Conservation (phyloP, 2,113 vertebrate genomes). For the Catharus fuscescens region DNA sequence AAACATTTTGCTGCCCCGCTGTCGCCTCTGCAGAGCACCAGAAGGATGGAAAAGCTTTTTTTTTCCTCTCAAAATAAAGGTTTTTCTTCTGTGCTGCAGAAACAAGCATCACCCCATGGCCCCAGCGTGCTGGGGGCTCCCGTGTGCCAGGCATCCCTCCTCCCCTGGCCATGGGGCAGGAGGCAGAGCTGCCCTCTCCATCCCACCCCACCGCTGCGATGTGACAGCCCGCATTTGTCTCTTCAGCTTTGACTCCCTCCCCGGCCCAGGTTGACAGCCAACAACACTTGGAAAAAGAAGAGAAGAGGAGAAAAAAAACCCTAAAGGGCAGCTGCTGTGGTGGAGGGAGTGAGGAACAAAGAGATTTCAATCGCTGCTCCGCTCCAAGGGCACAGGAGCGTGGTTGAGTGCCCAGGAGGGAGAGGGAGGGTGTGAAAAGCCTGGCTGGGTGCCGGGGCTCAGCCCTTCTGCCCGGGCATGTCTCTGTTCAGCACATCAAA, state of each 20-base stretch:
- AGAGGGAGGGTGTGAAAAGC: background rate
- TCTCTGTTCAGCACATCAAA: background rate
- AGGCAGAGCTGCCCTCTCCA: background rate
- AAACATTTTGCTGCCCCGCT: background rate
- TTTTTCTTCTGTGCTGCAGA: background rate
- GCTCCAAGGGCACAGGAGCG: background rate
- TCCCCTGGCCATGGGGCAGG: background rate
- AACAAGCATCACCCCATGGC: background rate
- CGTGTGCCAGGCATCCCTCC: background rate
- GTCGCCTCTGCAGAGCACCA: background rate
- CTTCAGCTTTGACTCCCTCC: background rate
- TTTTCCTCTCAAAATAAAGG: background rate
- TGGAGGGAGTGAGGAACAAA: background rate
- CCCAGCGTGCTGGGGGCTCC: background rate
- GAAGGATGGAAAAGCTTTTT: background rate
- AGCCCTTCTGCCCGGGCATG: background rate
- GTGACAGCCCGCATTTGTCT: constrained; percentile 38
- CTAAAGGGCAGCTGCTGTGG: background rate
- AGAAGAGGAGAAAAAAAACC: background rate
- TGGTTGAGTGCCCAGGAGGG: fast-evolving
- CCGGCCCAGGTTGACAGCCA: background rate
- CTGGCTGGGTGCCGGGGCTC: background rate
- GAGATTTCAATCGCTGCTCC: background rate
- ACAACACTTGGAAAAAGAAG: background rate
- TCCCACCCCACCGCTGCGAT: background rate